Evolutionary conservation across 2,113 vertebrate species (phyloP), one percentile per base, ranked within the genome.

Genomic region (Antechinus stuartii): DNA sequence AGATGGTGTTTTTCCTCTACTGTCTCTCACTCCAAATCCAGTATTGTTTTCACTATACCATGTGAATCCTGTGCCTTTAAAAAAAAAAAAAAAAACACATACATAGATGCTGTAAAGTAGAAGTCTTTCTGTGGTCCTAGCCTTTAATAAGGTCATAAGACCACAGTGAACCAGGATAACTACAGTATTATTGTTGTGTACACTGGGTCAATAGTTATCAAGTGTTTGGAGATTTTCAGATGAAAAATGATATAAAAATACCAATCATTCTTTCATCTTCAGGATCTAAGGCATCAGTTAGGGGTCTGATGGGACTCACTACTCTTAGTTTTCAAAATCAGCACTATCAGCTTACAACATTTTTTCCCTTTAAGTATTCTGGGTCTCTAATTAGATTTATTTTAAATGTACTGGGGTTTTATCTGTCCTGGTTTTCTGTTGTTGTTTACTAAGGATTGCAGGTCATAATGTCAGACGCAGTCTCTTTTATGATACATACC

Each of bases 391-490:
- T 90, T 93, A 35, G 56, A 42, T 92, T 93, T 92, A 91, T 84
- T 93, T 94, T 90, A 96, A 89, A 96, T 61, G 54, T 84, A 22
- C 22, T 95, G 68, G 35, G n/a, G 68, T 84, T 84, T 90, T 92
- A 94, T 57, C 12, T 14, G 90, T 91, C 35, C 53, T 25, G 24
- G 27, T 68, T 91, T 57, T 47, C 54, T 54, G 90, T 92, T 93
- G 22, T 49, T 90, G 42, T 95, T 95, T 95, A 54, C n/a, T 56
- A 25, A 8, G 68, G 92, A 76, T 24, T 46, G 35, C 89, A 68
- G 54, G 35, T 46, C 90, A 54, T 50, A 84, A 95, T 5, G 9
- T 89, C 91, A 92, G 90, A 30, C 3, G 46, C 2, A 35, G 90
- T 7, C 52, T 42, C 76, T 84, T 22, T 93, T 95, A 11, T 93